Base-by-base conservation (phyloP, 2,113 vertebrate genomes). In the Ceyx melanurus region DNA sequence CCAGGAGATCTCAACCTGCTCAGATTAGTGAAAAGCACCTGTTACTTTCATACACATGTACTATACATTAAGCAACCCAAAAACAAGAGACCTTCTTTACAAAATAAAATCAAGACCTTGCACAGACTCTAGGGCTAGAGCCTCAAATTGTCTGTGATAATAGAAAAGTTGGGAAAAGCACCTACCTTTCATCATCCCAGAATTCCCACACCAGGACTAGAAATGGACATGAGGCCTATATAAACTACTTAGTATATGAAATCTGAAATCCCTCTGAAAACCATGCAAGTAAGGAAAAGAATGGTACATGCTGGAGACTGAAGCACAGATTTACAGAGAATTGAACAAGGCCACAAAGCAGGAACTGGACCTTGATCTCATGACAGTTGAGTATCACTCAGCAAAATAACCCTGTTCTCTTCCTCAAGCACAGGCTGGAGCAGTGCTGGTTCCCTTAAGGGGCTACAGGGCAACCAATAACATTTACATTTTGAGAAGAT, bases 311-410 rank as follows among this genome's bases (percentile, higher is more conserved):
- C 26, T n/a, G 16, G 42, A 89, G 17, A 76, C 0, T 5, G 42
- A 91, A 37, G n/a, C 3, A 16, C 28, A 28, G 29, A 42, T 33
- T 86, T 29, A 60, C 13, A 40, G 31, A 86, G 29, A 76, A 80
- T 18, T 6, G 3, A 82, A 21, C 12, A 61, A n/a, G 21, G 31
- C 19, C 65, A 68, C 8, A 40, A 42, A 29, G 33, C 43, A 48
- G 40, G 28, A 89, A 66, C 6, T 56, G 87, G 78, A 90, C 89
- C 71, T 76, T 56, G 81, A 25, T 82, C 89, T 75, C 66, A 11
- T 2, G 28, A 78, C 33, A 90, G 7, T 4, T 61, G 20, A 64
- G 3, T 43, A 78, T 74, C 53, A 40, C 35, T 31, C 40, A 65
- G 40, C 57, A 88, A 83, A 88, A 77, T 4, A 26, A 80, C 15